Base-by-base conservation (phyloP, 2,113 vertebrate species). In the Ictalurus furcatus region DNA sequence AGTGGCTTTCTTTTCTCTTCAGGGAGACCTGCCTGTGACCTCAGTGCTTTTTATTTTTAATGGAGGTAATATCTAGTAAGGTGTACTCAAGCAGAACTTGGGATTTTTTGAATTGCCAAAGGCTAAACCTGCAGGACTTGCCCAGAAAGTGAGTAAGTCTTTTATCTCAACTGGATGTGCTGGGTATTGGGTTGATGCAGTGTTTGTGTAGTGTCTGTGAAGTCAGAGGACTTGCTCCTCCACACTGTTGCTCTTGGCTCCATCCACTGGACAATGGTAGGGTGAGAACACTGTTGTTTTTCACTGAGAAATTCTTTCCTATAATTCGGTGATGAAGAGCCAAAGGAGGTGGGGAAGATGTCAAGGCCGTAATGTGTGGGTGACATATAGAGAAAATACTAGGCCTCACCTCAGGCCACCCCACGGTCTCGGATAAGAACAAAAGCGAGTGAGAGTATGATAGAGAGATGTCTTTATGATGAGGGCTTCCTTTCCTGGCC, bases 221-320 rank as follows among this genome's bases (percentile, higher is more conserved):
- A 91, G 87, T 91, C 90, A 84, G 63, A 86, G 84, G 80, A 76
- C 59, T 25, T 61, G 67, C 81, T 85, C 86, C 56, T 90, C 56
- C 79, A 65, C 54, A 73, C 25, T 92, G 87, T 91, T 92, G 86
- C 82, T 90, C 90, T 91, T 90, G 90, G 91, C 90, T 88, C 58
- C 30, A 61, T 59, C 82, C 71, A 65, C 85, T 85, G 86, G 86
- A 88, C 88, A 85, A 85, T 69, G 44, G 84, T 65, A 78, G 85
- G 37, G 52, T 86, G 59, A 80, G 79, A 79, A 89, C 73, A 67
- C 87, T 59, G 71, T 80, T 82, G 80, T 90, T 81, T 92, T 91
- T 93, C 88, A 92, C 65, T 6, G 52, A 80, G 85, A 92, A 91
- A 90, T 88, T 90, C 82, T 81, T 88, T 92, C 89, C 88, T 88